Conservation (phyloP, 2,113 vertebrate genomes). For the Gobius niger region DNA sequence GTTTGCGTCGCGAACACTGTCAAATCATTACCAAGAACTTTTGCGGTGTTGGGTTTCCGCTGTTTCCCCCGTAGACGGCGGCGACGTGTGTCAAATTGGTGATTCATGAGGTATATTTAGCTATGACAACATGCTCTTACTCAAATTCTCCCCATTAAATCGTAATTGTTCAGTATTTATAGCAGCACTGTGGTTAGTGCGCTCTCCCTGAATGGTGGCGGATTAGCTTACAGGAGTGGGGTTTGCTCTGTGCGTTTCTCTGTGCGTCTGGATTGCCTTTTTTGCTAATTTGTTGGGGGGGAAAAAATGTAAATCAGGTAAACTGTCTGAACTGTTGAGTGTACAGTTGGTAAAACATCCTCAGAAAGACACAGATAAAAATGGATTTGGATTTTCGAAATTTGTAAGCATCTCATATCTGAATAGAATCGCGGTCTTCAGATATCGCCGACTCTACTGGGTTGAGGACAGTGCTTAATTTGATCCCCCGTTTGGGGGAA, state of each 20-base stretch:
- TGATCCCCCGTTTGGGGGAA: too few relatives aligned
- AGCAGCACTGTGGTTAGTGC: background rate
- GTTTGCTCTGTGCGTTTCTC: background rate
- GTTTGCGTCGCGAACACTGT: conserved; percentile 43
- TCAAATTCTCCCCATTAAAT: background rate
- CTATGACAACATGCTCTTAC: background rate
- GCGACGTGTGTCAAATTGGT: background rate
- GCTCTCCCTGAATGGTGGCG: background rate
- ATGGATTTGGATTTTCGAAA: too few relatives aligned
- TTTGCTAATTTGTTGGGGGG: too few relatives aligned
- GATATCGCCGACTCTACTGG: too few relatives aligned
- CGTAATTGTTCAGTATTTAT: background rate
- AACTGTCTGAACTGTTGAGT: too few relatives aligned
- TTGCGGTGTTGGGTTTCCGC: background rate
- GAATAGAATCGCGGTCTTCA: too few relatives aligned
- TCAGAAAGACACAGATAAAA: too few relatives aligned
- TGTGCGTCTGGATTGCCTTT: too few relatives aligned
- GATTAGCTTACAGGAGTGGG: background rate
- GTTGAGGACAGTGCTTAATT: too few relatives aligned
- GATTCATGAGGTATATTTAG: conserved; percentile 8
- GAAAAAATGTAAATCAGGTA: too few relatives aligned
- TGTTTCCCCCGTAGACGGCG: conserved; percentile 1
- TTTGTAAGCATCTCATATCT: too few relatives aligned
- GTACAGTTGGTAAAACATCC: too few relatives aligned
- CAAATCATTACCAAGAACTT: conserved; percentile 3